phyloP scores from a whole-genome alignment of 2,113 vertebrate species.

The Cyphomyrus discorhynchus region DNA sequence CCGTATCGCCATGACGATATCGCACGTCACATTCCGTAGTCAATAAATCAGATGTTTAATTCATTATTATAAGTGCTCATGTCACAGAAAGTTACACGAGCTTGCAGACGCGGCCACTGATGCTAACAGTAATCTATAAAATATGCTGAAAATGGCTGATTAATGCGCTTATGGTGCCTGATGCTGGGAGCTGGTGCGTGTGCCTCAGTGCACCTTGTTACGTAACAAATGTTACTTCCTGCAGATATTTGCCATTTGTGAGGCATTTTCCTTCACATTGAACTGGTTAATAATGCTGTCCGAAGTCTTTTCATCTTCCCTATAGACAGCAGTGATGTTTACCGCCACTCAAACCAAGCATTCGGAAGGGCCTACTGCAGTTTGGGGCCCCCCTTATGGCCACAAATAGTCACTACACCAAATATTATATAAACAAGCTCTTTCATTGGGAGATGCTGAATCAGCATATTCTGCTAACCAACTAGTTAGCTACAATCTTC shows the following conservation, averaged over 20 bases:
- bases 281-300: not conserved
- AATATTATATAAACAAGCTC: not conserved
- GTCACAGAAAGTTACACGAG: not conserved
- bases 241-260: not conserved
- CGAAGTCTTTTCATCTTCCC: not conserved
- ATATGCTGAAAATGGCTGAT: not conserved
- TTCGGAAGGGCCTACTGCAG: not conserved
- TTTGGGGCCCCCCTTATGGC: not conserved
- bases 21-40: not conserved
- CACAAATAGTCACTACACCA: not conserved
- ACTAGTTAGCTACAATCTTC: not conserved
- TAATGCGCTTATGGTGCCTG: not conserved
- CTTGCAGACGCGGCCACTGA: not conserved
- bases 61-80: slow-evolving; percentile 9
- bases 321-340: not conserved
- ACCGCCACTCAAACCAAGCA: not conserved
- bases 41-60: not conserved
- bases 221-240: not conserved
- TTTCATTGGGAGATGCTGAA: not conserved
- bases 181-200: not conserved
- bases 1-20: not conserved
- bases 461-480: not conserved
- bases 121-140: not conserved
- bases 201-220: not conserved
- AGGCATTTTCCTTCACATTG: not conserved